Evolutionary conservation across 2,888 invertebrate genomes (phyloP).

Genomic region (Drosophila paramelanica): DNA sequence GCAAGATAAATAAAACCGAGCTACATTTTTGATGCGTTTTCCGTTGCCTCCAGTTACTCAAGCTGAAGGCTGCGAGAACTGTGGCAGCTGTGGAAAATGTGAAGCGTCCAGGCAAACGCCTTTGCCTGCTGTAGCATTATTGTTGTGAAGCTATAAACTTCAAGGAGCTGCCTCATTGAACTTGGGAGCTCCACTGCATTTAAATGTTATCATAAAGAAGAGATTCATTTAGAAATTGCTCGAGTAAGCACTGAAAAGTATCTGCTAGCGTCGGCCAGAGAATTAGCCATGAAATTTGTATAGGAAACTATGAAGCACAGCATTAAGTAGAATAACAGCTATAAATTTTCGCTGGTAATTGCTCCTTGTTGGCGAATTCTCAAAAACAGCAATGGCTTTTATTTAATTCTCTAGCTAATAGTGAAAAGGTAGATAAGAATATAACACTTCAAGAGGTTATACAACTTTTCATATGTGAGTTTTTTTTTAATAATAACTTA

Average conservation of each 20-base stretch:
- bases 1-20: conserved; percentile 49
- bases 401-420: neutral
- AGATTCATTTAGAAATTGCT: conserved; percentile 36
- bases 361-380: neutral
- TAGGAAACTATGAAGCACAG: neutral
- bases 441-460: no score
- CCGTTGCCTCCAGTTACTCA: conserved; percentile 43
- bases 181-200: conserved; percentile 47
- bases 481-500: no score
- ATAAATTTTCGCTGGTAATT: conserved; percentile 1
- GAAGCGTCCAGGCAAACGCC: conserved; percentile 38
- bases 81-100: conserved; percentile 21
- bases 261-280: conserved; percentile 11
- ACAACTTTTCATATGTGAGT: no score
- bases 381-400: neutral
- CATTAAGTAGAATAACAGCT: neutral
- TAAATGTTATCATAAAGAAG: conserved; percentile 47
- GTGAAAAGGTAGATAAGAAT: no score
- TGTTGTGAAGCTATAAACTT: conserved; percentile 53
- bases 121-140: conserved; percentile 31
- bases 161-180: conserved; percentile 49
- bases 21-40: conserved; percentile 52
- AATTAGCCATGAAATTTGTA: conserved; percentile 12
- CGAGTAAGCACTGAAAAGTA: conserved; percentile 22
- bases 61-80: conserved; percentile 32